Conservation (phyloP, 64 coral and sea anemone species). For the Montipora sp. region DNA sequence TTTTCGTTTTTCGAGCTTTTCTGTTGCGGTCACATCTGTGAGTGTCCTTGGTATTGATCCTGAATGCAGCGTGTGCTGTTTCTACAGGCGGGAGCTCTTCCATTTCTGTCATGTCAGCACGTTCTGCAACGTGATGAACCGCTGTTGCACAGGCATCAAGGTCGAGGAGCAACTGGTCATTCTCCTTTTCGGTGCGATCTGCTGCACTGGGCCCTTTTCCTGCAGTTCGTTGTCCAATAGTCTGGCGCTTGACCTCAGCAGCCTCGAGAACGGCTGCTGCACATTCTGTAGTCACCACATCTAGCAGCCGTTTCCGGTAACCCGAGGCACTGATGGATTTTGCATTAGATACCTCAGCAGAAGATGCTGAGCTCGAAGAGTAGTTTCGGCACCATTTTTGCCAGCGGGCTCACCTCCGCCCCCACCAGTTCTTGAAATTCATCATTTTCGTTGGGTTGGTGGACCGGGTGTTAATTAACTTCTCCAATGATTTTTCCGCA, state of each 20-base stretch:
- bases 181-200: constrained; percentile 23
- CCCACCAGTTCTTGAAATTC: constrained; percentile 59
- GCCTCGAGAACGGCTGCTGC: constrained; percentile 37
- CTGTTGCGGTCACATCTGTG: constrained; percentile 35
- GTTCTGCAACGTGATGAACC: constrained; percentile 26
- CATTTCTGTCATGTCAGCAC: constrained; percentile 9
- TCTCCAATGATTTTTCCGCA: constrained; percentile 21
- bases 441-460: constrained; percentile 61
- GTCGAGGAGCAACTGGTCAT: constrained; percentile 15
- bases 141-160: constrained; percentile 19
- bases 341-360: constrained; percentile 52
- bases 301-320: constrained; percentile 39
- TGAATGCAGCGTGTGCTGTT: constrained; percentile 16
- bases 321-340: constrained; percentile 57
- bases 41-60: constrained; percentile 38
- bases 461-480: constrained; percentile 28
- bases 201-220: constrained; percentile 48
- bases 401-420: constrained; percentile 12
- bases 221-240: constrained; percentile 20
- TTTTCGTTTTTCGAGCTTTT: constrained; percentile 26
- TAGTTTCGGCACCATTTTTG: constrained; percentile 20
- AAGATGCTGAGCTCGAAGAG: neutral
- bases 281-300: constrained; percentile 59
- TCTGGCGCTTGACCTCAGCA: constrained; percentile 46
- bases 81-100: neutral